phyloP scores from a whole-genome alignment of 2,113 vertebrate species.

The Ailurus styani region DNA sequence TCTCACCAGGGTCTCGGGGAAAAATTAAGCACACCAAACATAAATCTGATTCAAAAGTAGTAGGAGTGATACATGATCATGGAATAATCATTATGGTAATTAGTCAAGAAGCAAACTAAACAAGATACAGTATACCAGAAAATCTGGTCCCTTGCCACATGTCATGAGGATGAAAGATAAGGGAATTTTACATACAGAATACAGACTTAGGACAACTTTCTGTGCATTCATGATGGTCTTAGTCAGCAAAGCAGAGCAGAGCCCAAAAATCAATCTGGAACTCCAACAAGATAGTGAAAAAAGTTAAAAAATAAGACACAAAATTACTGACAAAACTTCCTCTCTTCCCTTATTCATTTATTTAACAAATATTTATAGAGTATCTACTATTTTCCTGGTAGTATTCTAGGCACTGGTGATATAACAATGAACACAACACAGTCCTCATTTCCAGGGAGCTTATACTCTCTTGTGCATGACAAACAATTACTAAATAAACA shows the following conservation, averaged over 20 bases:
- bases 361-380: background rate
- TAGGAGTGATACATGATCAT: background rate
- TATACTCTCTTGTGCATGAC: background rate
- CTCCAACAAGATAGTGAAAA: background rate
- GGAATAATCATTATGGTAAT: background rate
- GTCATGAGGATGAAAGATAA: background rate
- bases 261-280: background rate
- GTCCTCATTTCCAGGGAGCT: accelerated
- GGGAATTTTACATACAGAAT: background rate
- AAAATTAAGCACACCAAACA: background rate
- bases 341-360: background rate
- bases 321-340: background rate
- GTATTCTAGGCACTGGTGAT: background rate
- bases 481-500: background rate
- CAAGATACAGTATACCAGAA: background rate
- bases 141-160: background rate
- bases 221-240: background rate
- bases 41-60: background rate
- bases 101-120: background rate
- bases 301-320: background rate
- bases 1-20: background rate
- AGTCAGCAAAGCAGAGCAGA: background rate
- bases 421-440: background rate
- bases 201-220: background rate
- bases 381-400: background rate